Percentiles rank a stretch among this genome's conserved stretches.
Conservation (phyloP, 2,888 invertebrate genomes). For the Drosophila pseudotakahashii region DNA sequence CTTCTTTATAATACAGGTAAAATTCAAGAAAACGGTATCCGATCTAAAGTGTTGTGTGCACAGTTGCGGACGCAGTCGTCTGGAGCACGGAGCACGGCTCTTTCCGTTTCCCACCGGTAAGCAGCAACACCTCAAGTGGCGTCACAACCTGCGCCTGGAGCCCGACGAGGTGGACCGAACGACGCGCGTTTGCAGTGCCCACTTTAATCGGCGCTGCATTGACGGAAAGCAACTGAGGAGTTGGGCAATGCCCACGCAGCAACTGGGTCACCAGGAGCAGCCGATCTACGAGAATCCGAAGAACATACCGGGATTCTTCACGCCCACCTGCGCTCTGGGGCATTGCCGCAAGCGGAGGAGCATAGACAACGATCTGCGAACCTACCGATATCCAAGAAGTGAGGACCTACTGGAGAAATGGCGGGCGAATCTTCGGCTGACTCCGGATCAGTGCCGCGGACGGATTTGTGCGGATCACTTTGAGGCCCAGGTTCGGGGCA, state of each 20-base stretch:
- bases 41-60: slow-evolving; percentile 70
- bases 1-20: slow-evolving; percentile 29
- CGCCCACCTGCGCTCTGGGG: slow-evolving; percentile 70
- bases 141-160: slow-evolving; percentile 75
- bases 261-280: slow-evolving; percentile 69
- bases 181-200: slow-evolving; percentile 71
- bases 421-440: slow-evolving; percentile 72
- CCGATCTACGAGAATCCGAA: slow-evolving; percentile 79
- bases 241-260: slow-evolving; percentile 78
- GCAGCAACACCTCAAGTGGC: slow-evolving; percentile 75
- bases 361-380: slow-evolving; percentile 71
- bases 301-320: slow-evolving; percentile 71
- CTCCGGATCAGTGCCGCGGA: slow-evolving; percentile 68
- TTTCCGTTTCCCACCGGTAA: slow-evolving; percentile 70
- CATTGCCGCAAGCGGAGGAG: slow-evolving; percentile 72
- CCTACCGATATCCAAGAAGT: slow-evolving; percentile 76
- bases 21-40: slow-evolving; percentile 60
- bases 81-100: slow-evolving; percentile 76
- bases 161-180: slow-evolving; percentile 47
- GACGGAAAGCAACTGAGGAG: slow-evolving; percentile 72
- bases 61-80: slow-evolving; percentile 67
- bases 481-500: slow-evolving; percentile 69
- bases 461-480: slow-evolving; percentile 78
- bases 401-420: slow-evolving; percentile 73
- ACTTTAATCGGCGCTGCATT: slow-evolving; percentile 79